These are phyloP conservation scores for Gymnothorax reevesii DNA, from an alignment of 2,797 vertebrate species.

Conservation along the genomic window DNA sequence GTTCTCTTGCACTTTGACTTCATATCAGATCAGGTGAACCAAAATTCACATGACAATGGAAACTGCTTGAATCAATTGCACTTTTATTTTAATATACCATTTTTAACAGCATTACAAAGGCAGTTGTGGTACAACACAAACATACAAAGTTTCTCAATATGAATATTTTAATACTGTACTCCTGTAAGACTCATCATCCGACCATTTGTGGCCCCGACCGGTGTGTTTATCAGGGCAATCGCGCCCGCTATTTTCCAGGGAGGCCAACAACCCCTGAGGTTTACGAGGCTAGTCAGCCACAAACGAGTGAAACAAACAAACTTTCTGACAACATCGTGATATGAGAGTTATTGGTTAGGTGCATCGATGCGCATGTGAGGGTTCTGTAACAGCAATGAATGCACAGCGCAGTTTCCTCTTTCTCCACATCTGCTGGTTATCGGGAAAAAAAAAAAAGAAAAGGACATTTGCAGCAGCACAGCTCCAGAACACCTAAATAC, in stretches of 20 bases:
- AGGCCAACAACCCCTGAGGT: constrained; percentile 16
- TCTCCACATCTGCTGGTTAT: neutral
- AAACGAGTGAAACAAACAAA: constrained; percentile 20
- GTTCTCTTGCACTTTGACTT: neutral
- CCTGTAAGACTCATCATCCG: constrained; percentile 15
- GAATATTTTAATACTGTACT: constrained; percentile 28
- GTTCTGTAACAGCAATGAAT: neutral
- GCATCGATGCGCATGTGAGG: neutral
- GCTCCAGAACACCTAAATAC: neutral
- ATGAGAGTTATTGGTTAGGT: neutral
- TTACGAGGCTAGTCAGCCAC: constrained; percentile 14
- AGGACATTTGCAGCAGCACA: neutral
- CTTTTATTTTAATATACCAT: constrained; percentile 31
- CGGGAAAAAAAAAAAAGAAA: neutral
- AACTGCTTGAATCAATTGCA: constrained; percentile 17
- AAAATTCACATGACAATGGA: neutral
- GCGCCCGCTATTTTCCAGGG: neutral
- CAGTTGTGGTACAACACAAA: constrained; percentile 27
- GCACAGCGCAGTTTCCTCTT: neutral
- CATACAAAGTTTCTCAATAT: constrained; percentile 4
- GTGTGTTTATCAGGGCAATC: constrained; percentile 1
- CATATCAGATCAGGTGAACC: neutral
- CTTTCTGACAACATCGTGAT: neutral
- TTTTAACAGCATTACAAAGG: constrained; percentile 29
- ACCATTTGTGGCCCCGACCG: neutral